A percentile compares a stretch with the other conserved stretches of the same genome.
Conservation (phyloP, 53 echinoderm and acorn worm species). For the Henricia sp. region DNA sequence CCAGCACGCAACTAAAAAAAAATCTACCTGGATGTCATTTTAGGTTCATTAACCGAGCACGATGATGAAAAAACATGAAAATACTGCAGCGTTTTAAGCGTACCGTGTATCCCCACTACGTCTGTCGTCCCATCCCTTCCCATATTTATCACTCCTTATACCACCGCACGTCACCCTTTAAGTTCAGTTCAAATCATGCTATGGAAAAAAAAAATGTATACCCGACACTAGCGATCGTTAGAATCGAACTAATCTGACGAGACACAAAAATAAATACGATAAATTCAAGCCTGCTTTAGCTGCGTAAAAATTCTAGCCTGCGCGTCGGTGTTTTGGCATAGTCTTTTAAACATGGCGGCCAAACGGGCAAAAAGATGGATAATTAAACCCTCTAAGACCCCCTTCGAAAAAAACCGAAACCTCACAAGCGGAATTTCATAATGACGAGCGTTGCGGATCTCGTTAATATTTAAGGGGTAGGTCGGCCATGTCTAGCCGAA, state of each 20-base stretch:
- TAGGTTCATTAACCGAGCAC: slow-evolving; percentile 16
- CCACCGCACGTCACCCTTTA: slow-evolving; percentile 35
- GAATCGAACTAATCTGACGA: slow-evolving; percentile 2
- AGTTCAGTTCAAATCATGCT: slow-evolving; percentile 17
- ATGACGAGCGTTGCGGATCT: slow-evolving; percentile 1
- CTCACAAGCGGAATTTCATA: slow-evolving; percentile 29
- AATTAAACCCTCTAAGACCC: slow-evolving; percentile 40
- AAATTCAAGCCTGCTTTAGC: neutral
- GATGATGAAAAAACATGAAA: slow-evolving; percentile 1
- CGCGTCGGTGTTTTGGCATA: slow-evolving; percentile 6
- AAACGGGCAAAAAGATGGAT: slow-evolving; percentile 6
- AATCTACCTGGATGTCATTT: slow-evolving; percentile 5
- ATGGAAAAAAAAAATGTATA: slow-evolving; percentile 21
- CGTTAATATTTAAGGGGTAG: slow-evolving; percentile 27
- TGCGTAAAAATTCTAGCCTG: neutral
- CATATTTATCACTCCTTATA: slow-evolving; percentile 17
- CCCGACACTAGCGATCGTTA: neutral
- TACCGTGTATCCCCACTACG: neutral
- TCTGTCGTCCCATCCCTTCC: slow-evolving; percentile 19
- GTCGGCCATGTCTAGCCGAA: neutral
- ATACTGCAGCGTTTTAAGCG: neutral
- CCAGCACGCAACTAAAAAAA: neutral
- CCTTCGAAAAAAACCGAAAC: slow-evolving; percentile 19
- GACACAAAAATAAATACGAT: neutral
- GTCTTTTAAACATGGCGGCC: slow-evolving; percentile 57